A percentile compares a stretch with the other conserved stretches of the same genome.
phyloP scores from a whole-genome alignment of 2,888 invertebrate genomes.

The Ethmia dodecea region DNA sequence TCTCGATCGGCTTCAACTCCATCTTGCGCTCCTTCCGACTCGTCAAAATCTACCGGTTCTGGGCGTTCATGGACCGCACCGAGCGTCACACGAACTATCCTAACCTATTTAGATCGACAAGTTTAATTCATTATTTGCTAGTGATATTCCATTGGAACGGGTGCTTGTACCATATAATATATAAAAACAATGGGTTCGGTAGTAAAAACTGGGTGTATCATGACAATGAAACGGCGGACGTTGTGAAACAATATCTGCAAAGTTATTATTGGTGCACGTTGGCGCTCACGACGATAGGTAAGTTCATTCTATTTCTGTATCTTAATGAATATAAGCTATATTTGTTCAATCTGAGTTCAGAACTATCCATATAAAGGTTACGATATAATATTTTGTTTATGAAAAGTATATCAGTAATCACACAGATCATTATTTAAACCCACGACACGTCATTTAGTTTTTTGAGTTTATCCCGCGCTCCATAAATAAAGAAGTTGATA shows the following conservation, averaged over 20 bases:
- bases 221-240: slow-evolving; percentile 91
- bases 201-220: slow-evolving; percentile 95
- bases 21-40: slow-evolving; percentile 96
- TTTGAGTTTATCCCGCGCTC: too few relatives aligned
- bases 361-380: too few relatives aligned
- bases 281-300: slow-evolving; percentile 95
- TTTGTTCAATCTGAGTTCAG: too few relatives aligned
- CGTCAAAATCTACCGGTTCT: slow-evolving; percentile 98
- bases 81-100: slow-evolving; percentile 99
- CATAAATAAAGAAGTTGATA: too few relatives aligned
- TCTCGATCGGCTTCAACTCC: slow-evolving; percentile 98
- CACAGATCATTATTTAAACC: too few relatives aligned
- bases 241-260: slow-evolving; percentile 96
- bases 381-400: too few relatives aligned
- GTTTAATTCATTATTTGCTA: slow-evolving; percentile 96
- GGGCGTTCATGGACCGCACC: slow-evolving; percentile 99
- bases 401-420: too few relatives aligned
- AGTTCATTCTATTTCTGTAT: slow-evolving; percentile 33
- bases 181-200: slow-evolving; percentile 96
- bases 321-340: too few relatives aligned
- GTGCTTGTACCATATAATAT: slow-evolving; percentile 97
- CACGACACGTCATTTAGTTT: too few relatives aligned
- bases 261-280: slow-evolving; percentile 99
- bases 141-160: slow-evolving; percentile 99
- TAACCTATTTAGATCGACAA: slow-evolving; percentile 94